Evolutionary conservation across 2,113 vertebrate species (phyloP), one percentile per base, ranked within the genome.

Genomic region (Dissostichus mawsoni): DNA sequence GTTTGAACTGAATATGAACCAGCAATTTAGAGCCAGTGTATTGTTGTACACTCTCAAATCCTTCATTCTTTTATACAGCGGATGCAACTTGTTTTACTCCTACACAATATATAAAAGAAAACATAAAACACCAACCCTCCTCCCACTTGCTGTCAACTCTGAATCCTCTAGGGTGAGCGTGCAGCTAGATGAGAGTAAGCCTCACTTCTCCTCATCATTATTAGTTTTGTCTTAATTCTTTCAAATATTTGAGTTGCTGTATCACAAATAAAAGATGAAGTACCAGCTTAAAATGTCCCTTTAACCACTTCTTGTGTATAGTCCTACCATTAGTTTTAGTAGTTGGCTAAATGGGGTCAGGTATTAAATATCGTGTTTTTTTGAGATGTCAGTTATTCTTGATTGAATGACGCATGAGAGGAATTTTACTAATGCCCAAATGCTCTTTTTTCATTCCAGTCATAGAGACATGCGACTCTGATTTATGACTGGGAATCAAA

Each of bases 1-100:
- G 51, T 3, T 7, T 82, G 76, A 69, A 77, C 83, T 74, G 80
- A 80, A 74, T 71, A 74, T 80, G 62, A 88, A 82, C 71, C 64
- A 55, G 10, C 16, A 0, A 25, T 66, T 77, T 63, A 63, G 74
- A 66, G 23, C 1, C 47, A 45, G n/a, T 4, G 25, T 62, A 16
- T 18, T 62, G 51, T 53, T 23, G 51, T 2, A 63, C 29, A 64
- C 61, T 45, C 61, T 45, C 36, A 55, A 16, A 17, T 44, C 17
- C 11, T 58, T 56, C 69, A 50, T 70, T 85, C 44, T 80, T 63
- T 74, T 52, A 44, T 76, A 45, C 52, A 69, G 59, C 48, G 18
- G 33, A 57, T 44, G n/a, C 55, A 13, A 8, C 16, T 36, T 63
- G 10, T 55, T 56, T 11, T 69, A 57, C 29, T 76, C 58, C 57